phyloP scores from a whole-genome alignment of 1,140 invertebrate species.

The Diachasmimorpha longicaudata region DNA sequence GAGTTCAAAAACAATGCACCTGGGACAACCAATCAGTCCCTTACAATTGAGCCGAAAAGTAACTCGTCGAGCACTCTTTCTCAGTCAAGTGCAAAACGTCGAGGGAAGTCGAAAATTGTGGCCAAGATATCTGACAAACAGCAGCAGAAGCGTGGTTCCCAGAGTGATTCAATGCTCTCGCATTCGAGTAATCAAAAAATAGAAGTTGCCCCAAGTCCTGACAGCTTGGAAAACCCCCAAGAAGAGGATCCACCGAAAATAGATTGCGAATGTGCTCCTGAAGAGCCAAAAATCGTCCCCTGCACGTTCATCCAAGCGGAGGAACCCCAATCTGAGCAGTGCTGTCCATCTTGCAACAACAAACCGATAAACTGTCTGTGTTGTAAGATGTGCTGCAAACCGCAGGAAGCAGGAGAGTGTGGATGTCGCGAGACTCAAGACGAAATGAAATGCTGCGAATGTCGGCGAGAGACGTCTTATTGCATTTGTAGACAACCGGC shows the following conservation, averaged over 20 bases:
- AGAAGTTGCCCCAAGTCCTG: neutral
- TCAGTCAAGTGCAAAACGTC: neutral
- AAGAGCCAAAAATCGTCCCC: neutral
- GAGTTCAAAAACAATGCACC: neutral
- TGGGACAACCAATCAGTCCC: neutral
- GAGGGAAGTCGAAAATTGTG: neutral
- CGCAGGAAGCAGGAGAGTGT: neutral
- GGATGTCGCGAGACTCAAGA: neutral
- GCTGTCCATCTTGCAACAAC: slow-evolving; percentile 2
- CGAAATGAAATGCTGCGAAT: neutral
- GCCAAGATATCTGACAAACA: neutral
- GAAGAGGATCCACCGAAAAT: neutral
- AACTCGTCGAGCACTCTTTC: neutral
- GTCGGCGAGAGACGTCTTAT: slow-evolving; percentile 1
- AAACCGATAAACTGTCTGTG: neutral
- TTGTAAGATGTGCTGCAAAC: slow-evolving; percentile 13
- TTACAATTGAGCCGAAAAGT: neutral
- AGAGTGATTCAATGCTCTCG: neutral
- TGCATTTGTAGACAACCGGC: neutral
- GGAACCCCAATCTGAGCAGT: neutral
- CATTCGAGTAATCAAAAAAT: neutral
- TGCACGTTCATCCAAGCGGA: neutral
- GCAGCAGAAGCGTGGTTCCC: neutral
- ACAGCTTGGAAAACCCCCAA: neutral
- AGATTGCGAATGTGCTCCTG: neutral